Evolutionary conservation across 2,797 vertebrate species (phyloP), one percentile per base, ranked within the genome.

Genomic region (Enteromius afrohamiltoni): DNA sequence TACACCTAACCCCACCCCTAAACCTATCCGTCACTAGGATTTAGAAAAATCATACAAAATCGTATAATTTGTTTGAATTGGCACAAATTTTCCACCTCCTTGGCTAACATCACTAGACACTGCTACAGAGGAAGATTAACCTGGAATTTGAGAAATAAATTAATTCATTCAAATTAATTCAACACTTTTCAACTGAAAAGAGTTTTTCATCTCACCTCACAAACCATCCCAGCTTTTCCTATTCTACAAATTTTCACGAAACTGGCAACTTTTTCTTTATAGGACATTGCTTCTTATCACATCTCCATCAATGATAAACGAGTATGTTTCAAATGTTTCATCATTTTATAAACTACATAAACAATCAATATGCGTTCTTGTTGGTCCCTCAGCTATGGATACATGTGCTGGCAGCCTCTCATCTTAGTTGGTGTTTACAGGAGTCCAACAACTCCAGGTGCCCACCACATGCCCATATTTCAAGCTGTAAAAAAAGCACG

Each of bases 401-500:
- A 9, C n/a, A n/a, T 11, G 11, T 45, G 51, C 42, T 71, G 37
- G 37, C 2, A 60, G 53, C 53, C 14, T 77, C 53, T 69, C 26
- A 47, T 77, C 74, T 60, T 19, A 26, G 64, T 29, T 58, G 49
- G 21, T 83, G 64, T 69, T 83, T 69, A 47, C 29, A 34, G 10
- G 13, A 67, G 82, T 40, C 65, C 37, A 16, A 77, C 19, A 77
- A 70, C 26, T 77, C 64, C 49, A 77, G 62, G 23, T 42, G 49
- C 49, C 17, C 62, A 47, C 49, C 26, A 58, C 51, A 83, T 68
- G 17, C 23, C 47, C 74, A 69, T 45, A 71, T 69, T 58, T 71
- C 53, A 78, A 77, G 19, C 82, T 79, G 75, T 62, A 29, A 77
- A 64, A 70, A 51, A 70, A 83, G 60, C 47, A 40, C 26, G 51